Base-by-base conservation (phyloP, 2,888 invertebrate species). In the Gryllus longicercus region DNA sequence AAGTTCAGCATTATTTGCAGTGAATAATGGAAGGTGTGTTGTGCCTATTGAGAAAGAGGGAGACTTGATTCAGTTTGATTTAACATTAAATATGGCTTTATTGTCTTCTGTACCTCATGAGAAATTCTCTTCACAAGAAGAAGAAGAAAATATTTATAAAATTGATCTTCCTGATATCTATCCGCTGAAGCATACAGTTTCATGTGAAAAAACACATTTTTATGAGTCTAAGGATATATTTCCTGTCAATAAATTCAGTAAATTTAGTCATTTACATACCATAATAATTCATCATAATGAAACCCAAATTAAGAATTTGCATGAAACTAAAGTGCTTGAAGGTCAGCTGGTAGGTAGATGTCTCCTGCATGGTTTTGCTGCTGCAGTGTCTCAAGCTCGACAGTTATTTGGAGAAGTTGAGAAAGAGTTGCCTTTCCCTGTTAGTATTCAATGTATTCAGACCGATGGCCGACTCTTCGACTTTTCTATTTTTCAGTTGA, bases 401-500 rank as follows among this genome's bases (percentile, higher is more conserved):
- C 91, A 91, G 84, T 87, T 90, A 84, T 93, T 92, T 89, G 96
- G 96, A 85, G 92, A 88, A 78, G 86, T 91, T 84, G 89, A 92
- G 8, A 89, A 90, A 85, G 88, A 90, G 81, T 88, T 96, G 74
- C 92, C 94, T 2, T 90, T 93, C 84, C 97, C 97, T 10, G 89
- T 97, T 79, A 92, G 92, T 75, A 88, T 96, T 3, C 97, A 97
- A 86, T 93, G 93, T 85, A 90, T 97, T 83, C 95, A 95, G 84
- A 93, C 94, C 5, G 93, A 96, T 85, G 94, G 95, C 1, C 89
- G 91, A 83, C 87, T 89, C 75, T 95, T 94, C 85, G 93, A 96
- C 85, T 96, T 97, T 86, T 93, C 94, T 8, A 91, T 95, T 23
- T 91, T 95, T 81, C 96, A 98, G 87, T 88, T 98, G 18, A 96